A percentile compares a stretch with the other conserved stretches of the same genome.
Evolutionary conservation across 2,888 invertebrate species (phyloP).

Genomic region (Zygothrica quintamaculata): DNA sequence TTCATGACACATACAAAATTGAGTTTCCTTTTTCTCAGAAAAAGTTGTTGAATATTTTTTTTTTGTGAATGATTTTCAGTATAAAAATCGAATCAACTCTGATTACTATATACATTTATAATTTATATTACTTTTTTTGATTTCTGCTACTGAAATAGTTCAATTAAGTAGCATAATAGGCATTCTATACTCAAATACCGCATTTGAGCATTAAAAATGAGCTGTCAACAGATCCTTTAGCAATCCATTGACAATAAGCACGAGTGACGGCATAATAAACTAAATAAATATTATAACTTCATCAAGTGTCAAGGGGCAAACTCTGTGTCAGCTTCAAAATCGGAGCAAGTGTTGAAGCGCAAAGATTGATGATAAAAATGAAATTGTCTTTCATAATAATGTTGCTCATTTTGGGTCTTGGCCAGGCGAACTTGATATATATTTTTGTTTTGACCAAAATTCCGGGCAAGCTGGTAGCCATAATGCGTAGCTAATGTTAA

Average conservation of each 20-base stretch:
- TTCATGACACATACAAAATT: no score
- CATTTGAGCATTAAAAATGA: conserved; percentile 43
- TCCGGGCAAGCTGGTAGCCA: conserved; percentile 35
- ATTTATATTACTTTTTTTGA: no score
- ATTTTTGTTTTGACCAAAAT: conserved; percentile 36
- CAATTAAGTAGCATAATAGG: no score
- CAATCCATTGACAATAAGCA: conserved; percentile 29
- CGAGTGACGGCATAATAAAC: conserved; percentile 56
- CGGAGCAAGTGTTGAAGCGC: conserved; percentile 74
- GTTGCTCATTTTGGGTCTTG: conserved; percentile 42
- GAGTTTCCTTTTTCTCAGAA: no score
- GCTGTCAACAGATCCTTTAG: conserved; percentile 53
- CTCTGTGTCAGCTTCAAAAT: conserved; percentile 21
- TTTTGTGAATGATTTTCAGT: no score
- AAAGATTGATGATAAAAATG: conserved; percentile 81
- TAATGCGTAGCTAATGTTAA: conserved; percentile 74
- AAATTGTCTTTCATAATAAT: conserved; percentile 46
- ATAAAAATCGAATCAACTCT: no score
- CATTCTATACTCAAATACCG: no score
- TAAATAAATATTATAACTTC: conserved; percentile 75
- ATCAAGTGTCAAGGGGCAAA: conserved; percentile 57
- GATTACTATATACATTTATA: no score
- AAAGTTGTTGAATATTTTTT: no score
- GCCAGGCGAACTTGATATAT: conserved; percentile 33
- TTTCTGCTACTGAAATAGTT: no score